Base-by-base conservation (phyloP, 2,888 invertebrate genomes). In the Itoplectis maculator region DNA sequence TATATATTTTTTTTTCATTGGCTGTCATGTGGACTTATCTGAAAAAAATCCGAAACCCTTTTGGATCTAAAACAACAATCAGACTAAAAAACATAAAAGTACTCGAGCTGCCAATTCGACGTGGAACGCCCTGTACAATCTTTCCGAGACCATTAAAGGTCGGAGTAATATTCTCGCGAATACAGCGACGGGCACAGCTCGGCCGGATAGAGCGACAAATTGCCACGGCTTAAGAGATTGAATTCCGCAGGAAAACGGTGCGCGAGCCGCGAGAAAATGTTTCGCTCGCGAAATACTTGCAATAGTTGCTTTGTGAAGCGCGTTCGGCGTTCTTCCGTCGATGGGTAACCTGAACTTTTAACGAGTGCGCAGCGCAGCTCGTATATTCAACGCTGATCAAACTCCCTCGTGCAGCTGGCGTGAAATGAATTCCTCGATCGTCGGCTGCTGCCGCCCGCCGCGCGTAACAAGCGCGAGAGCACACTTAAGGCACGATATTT, bases 311-410 rank as follows among this genome's bases (percentile, higher is more conserved):
- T 61, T 73, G 47, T 82, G 54, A 68, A 79, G 61, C 23, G 40
- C 37, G 51, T 18, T 65, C 29, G 9, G 37, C 5, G n/a, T 47
- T 23, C 18, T 45, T 76, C 49, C 73, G 15, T 72, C 65, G 56
- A 77, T 56, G 29, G 20, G 9, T 54, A 79, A 65, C 29, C 56
- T 61, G 40, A 80, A 83, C 77, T 83, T 80, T 80, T 83, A 83
- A 81, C 83, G 81, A 81, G 74, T 79, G 47, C 5, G 29, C 29
- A 29, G 5, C 29, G 29, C n/a, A n/a, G n/a, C 9, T 18, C 42
- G 59, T 63, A 69, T 13, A 42, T 63, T 65, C 70, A 66, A 51
- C 54, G 77, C 37, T 61, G 45, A 45, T 61, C 66, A 73, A 79
- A 76, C 66, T 82, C 37, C 18, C 23, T 9, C n/a, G 6, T 40